Evolutionary conservation across 2,797 vertebrate genomes (phyloP).

Genomic region (Poeciliopsis infans): DNA sequence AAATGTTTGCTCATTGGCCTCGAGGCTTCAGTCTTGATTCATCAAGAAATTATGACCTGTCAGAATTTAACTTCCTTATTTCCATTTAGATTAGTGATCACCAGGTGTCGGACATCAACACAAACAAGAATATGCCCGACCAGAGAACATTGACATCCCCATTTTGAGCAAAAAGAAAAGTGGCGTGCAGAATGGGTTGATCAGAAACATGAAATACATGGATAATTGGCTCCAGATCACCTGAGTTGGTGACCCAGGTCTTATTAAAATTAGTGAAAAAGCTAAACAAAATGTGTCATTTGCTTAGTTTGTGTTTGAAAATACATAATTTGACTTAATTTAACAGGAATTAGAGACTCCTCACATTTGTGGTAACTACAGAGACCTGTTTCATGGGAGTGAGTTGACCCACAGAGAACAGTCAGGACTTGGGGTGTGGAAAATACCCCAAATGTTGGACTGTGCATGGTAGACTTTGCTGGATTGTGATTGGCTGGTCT

Average conservation of each 20-base stretch:
- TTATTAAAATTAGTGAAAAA: background rate
- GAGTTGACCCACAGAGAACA: background rate
- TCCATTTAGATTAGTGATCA: slow-evolving; percentile 3
- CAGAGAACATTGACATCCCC: background rate
- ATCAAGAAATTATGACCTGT: background rate
- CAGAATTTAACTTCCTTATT: background rate
- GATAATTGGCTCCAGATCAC: background rate
- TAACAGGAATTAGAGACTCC: background rate
- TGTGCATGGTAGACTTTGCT: too few species aligned
- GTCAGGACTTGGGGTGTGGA: too few species aligned
- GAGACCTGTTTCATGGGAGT: background rate
- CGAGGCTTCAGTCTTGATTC: background rate
- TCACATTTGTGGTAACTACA: background rate
- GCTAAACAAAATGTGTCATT: background rate
- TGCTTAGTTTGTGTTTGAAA: background rate
- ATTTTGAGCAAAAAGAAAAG: background rate
- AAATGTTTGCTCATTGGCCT: background rate
- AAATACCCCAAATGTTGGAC: too few species aligned
- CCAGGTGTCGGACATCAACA: background rate
- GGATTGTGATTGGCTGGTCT: too few species aligned
- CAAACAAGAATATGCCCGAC: background rate
- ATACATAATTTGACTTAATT: background rate
- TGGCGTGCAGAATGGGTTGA: background rate
- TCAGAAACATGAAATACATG: background rate
- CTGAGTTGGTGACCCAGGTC: background rate